Percentiles rank a stretch among this genome's conserved stretches.
Evolutionary conservation across 2,888 invertebrate genomes (phyloP).

Genomic region (Ochropleura plecta): DNA sequence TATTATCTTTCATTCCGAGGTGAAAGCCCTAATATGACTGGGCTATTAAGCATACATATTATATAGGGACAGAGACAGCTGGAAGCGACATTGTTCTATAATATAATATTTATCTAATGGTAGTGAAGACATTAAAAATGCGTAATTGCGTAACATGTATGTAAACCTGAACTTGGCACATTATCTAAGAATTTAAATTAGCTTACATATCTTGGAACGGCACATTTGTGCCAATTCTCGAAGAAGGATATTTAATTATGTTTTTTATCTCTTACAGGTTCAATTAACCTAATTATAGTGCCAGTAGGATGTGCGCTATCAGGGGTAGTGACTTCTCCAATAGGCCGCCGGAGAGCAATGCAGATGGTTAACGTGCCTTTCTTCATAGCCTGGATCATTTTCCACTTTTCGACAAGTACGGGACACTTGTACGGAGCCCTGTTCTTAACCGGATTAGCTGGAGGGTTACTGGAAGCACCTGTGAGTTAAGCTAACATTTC

Average conservation of each 20-base stretch:
- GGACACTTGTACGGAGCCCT: constrained; percentile 93
- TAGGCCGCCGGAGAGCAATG: constrained; percentile 94
- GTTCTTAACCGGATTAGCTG: constrained; percentile 93
- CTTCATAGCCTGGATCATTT: constrained; percentile 93
- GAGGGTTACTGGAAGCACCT: constrained; percentile 95
- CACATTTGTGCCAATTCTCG: not conserved
- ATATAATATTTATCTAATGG: too few relatives aligned
- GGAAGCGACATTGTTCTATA: too few relatives aligned
- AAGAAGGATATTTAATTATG: too few relatives aligned
- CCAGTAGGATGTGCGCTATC: constrained; percentile 95
- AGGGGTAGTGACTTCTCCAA: constrained; percentile 92
- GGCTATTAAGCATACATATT: too few relatives aligned
- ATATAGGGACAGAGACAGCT: too few relatives aligned
- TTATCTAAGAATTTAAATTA: not conserved
- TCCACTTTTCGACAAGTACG: constrained; percentile 92
- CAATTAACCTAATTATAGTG: constrained; percentile 94
- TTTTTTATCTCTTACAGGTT: constrained; percentile 89
- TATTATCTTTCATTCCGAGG: too few relatives aligned
- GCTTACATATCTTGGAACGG: too few relatives aligned
- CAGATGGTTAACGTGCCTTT: constrained; percentile 94
- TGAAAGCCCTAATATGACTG: too few relatives aligned
- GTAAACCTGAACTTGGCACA: too few relatives aligned
- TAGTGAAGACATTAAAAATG: too few relatives aligned
- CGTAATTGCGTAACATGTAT: not conserved
- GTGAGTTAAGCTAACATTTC: constrained; percentile 85